Percentiles rank a stretch among this genome's conserved stretches.
Conservation (phyloP, 2,888 invertebrate species). For the Electrophaes corylata region DNA sequence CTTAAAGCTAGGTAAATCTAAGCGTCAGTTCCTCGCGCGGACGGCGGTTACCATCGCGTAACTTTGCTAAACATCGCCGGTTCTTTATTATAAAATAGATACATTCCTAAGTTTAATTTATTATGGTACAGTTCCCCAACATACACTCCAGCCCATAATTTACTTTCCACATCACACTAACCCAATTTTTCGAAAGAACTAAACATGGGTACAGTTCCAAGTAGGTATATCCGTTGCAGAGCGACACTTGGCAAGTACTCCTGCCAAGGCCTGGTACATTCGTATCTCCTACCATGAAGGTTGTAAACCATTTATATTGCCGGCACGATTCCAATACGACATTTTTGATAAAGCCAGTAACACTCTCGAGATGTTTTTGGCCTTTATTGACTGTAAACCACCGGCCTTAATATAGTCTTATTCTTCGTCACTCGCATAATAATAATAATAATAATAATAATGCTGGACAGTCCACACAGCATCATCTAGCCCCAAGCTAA, state of each 20-base stretch:
- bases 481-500: too few relatives aligned
- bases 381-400: too few relatives aligned
- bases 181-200: conserved; percentile 50
- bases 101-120: background rate
- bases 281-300: conserved; percentile 49
- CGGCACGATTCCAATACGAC: conserved; percentile 17
- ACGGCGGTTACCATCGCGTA: too few relatives aligned
- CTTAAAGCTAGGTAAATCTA: too few relatives aligned
- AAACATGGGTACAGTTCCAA: conserved; percentile 54
- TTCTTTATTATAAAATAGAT: background rate
- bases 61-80: too few relatives aligned
- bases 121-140: conserved; percentile 3
- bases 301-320: conserved; percentile 27
- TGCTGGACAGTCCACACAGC: too few relatives aligned
- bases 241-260: conserved; percentile 67
- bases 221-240: conserved; percentile 63
- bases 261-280: conserved; percentile 66
- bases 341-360: background rate
- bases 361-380: background rate
- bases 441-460: too few relatives aligned
- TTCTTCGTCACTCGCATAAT: too few relatives aligned
- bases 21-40: too few relatives aligned
- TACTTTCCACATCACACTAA: conserved; percentile 33
- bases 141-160: conserved; percentile 17
- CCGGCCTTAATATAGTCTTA: too few relatives aligned